phyloP scores from a whole-genome alignment of 1,140 invertebrate genomes.

The Drosophila erecta region DNA sequence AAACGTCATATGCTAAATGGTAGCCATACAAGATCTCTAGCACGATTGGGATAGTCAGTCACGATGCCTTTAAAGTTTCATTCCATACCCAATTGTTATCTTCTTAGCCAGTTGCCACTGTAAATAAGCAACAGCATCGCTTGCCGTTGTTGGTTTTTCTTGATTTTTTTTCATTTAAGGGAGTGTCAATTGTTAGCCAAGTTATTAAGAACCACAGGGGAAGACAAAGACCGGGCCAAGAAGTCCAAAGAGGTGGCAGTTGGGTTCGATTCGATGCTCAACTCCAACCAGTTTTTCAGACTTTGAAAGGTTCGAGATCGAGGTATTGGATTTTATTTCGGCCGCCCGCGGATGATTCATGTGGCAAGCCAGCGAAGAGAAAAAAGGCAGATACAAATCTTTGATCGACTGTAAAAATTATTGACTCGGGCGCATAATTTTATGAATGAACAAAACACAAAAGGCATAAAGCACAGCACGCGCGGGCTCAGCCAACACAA shows the following conservation, averaged over 20 bases:
- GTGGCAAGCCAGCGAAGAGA: conserved; percentile 43
- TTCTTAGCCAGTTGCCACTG: conserved; percentile 43
- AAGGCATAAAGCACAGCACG: conserved; percentile 62
- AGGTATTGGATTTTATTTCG: conserved; percentile 41
- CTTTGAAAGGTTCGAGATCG: conserved; percentile 9
- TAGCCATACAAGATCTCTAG: not conserved
- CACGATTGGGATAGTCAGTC: not conserved
- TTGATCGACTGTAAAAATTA: conserved; percentile 82
- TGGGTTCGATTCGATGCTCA: conserved; percentile 11
- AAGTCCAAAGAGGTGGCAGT: conserved; percentile 33
- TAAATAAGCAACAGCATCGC: conserved; percentile 44
- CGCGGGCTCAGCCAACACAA: conserved; percentile 47
- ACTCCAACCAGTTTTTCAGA: conserved; percentile 49
- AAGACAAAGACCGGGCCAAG: conserved; percentile 50
- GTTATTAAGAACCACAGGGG: conserved; percentile 71
- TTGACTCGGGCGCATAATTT: conserved; percentile 79
- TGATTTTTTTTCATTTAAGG: conserved; percentile 61
- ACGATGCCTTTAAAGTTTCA: not conserved
- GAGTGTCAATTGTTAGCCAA: conserved; percentile 82
- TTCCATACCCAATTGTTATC: not conserved
- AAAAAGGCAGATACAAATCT: conserved; percentile 69
- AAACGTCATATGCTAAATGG: conserved; percentile 12
- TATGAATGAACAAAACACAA: conserved; percentile 75
- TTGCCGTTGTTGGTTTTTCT: conserved; percentile 36
- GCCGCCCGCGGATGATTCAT: conserved; percentile 73